A percentile compares a stretch with the other conserved stretches of the same genome.
Evolutionary conservation across 2,113 vertebrate genomes (phyloP).

Genomic region (Phylloscopus trochiloides): DNA sequence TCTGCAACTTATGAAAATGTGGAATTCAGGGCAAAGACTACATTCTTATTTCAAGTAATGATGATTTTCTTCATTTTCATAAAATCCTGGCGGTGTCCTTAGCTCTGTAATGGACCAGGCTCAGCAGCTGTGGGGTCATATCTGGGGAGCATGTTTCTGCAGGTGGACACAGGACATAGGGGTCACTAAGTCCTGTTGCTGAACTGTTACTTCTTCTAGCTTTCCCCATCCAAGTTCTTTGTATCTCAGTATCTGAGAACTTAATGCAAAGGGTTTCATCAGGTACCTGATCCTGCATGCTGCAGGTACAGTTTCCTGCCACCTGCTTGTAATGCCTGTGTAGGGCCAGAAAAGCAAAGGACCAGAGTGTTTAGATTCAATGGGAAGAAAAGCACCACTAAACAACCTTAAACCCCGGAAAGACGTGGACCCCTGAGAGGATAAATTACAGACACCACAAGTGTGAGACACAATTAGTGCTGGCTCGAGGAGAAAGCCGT

Average conservation of each 20-base stretch:
- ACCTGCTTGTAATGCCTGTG: too few relatives aligned
- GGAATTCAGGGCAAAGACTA: neutral
- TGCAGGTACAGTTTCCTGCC: neutral
- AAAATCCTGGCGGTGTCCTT: neutral
- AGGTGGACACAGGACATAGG: accelerated
- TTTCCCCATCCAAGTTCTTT: neutral
- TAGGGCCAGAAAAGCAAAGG: neutral
- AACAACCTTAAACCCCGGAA: neutral
- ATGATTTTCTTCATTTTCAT: neutral
- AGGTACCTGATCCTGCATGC: neutral
- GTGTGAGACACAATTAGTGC: neutral
- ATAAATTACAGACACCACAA: neutral
- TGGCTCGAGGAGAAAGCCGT: neutral
- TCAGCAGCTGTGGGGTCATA: neutral
- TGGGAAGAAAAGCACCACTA: neutral
- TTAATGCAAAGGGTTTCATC: neutral
- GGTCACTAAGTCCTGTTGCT: neutral
- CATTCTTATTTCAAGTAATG: neutral
- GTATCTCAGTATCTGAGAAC: neutral
- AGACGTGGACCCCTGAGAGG: neutral
- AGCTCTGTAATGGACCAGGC: neutral
- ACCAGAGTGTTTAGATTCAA: neutral
- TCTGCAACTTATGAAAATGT: neutral
- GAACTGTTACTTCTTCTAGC: neutral
- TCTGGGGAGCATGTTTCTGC: accelerated